Evolutionary conservation across 1,140 invertebrate species (phyloP), one percentile per base, ranked within the genome.

Genomic region (Papilio glaucus): DNA sequence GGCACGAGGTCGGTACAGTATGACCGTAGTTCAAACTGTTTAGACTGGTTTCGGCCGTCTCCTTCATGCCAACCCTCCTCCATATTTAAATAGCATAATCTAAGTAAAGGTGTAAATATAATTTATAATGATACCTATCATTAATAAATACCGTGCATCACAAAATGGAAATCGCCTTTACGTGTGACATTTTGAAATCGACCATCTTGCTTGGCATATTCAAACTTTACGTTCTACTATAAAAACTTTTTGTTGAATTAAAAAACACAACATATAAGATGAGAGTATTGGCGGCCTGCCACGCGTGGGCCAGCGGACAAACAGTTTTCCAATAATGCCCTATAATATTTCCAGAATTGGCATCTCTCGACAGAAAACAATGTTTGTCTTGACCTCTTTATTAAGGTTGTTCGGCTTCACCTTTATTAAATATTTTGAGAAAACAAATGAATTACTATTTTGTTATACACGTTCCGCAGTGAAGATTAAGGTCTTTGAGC

Each of bases 291-390:
- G 80, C 82, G 33, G 4, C 9, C 13, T 21, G 78, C 81, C 83
- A 84, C 24, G 21, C 9, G 49, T 57, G 49, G 21, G 71, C 60
- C 62, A 68, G 57, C 75, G 45, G 60, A 76, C 82, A 80, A 84
- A 80, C 79, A 83, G 62, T 42, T 72, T 74, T 76, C 78, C 78
- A 85, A 85, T 84, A 80, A 79, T 74, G 70, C 72, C 74, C 79
- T 80, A 81, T 85, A 75, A 80, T 82, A 78, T 74, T 68, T 39
- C 74, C 74, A 74, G 49, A 57, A 57, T 57, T 57, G 49, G 21
- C 49, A 9, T 57, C 49, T 57, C 21, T 26, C 9, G 18, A 57
- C 21, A 57, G 49, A 57, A 24, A 57, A 57, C 49, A 57, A 49
- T 24, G 18, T 57, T 57, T 57, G 21, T 10, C 45, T 49, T 49